Conservation (phyloP, 2,888 invertebrate genomes). For the Phasia obesa region DNA sequence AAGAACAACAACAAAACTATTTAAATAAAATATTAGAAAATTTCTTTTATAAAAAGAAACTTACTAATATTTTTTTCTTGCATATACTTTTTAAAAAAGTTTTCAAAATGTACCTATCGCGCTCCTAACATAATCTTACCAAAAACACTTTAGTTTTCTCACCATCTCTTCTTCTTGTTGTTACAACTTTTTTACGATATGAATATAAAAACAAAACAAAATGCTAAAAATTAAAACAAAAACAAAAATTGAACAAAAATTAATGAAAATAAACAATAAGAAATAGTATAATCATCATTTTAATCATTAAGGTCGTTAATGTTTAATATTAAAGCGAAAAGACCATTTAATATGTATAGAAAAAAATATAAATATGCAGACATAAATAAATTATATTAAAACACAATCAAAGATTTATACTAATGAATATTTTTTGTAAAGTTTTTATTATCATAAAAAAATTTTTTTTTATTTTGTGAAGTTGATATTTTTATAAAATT, state of each 20-base stretch:
- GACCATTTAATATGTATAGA: conserved; percentile 62
- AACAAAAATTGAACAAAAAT: conserved; percentile 29
- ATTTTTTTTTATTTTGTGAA: conserved; percentile 19
- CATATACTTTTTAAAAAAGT: conserved; percentile 47
- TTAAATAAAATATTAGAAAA: conserved; percentile 40
- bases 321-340: conserved; percentile 59
- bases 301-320: conserved; percentile 58
- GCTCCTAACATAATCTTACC: conserved; percentile 49
- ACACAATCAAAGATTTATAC: conserved; percentile 11
- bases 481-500: conserved; percentile 15
- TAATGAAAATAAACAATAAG: conserved; percentile 41
- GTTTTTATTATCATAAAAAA: not conserved
- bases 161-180: conserved; percentile 63
- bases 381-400: conserved; percentile 17
- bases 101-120: conserved; percentile 36
- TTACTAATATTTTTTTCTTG: conserved; percentile 45
- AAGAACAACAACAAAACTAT: conserved; percentile 48
- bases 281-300: conserved; percentile 54
- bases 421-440: not conserved
- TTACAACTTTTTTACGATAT: conserved; percentile 25
- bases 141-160: conserved; percentile 62
- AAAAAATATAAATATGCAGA: conserved; percentile 17
- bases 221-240: conserved; percentile 35
- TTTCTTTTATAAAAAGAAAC: conserved; percentile 39
- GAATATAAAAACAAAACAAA: conserved; percentile 31